Percentiles rank a stretch among this genome's conserved stretches.
These are phyloP conservation scores for Periophthalmus modestus DNA, from an alignment of 2,113 vertebrate species.

Conservation along the genomic window DNA sequence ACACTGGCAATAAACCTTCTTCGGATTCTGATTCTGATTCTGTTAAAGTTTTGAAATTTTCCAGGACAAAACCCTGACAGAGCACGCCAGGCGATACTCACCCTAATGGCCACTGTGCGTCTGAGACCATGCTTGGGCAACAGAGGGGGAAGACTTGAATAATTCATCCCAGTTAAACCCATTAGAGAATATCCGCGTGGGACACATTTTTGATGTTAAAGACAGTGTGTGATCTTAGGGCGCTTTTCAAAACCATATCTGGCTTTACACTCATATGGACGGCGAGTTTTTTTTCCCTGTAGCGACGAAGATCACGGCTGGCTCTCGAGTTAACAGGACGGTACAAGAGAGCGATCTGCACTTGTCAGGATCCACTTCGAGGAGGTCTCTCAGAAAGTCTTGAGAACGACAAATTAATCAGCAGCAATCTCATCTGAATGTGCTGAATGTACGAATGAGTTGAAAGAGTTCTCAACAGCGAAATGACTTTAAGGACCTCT, in stretches of 20 bases:
- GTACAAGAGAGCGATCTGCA: slow-evolving; percentile 38
- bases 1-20: too few species aligned
- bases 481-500: slow-evolving; percentile 51
- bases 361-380: slow-evolving; percentile 29
- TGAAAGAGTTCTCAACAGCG: slow-evolving; percentile 26
- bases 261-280: slow-evolving; percentile 53
- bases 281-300: slow-evolving; percentile 68
- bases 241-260: slow-evolving; percentile 62
- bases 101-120: slow-evolving; percentile 39
- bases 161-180: slow-evolving; percentile 72
- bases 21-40: too few species aligned
- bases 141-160: slow-evolving; percentile 64
- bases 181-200: slow-evolving; percentile 72
- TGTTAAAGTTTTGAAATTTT: not conserved
- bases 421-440: slow-evolving; percentile 29
- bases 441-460: slow-evolving; percentile 4
- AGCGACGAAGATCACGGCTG: slow-evolving; percentile 76
- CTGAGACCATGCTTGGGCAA: slow-evolving; percentile 43
- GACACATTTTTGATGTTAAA: slow-evolving; percentile 75
- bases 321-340: slow-evolving; percentile 58
- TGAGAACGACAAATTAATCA: slow-evolving; percentile 43
- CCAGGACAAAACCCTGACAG: slow-evolving; percentile 21
- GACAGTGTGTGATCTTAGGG: slow-evolving; percentile 70
- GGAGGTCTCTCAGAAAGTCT: slow-evolving; percentile 30
- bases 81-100: slow-evolving; percentile 39